Percentiles rank a stretch among this genome's conserved stretches.
Conservation (phyloP, 2,797 vertebrate genomes). For the Takifugu ocellatus region DNA sequence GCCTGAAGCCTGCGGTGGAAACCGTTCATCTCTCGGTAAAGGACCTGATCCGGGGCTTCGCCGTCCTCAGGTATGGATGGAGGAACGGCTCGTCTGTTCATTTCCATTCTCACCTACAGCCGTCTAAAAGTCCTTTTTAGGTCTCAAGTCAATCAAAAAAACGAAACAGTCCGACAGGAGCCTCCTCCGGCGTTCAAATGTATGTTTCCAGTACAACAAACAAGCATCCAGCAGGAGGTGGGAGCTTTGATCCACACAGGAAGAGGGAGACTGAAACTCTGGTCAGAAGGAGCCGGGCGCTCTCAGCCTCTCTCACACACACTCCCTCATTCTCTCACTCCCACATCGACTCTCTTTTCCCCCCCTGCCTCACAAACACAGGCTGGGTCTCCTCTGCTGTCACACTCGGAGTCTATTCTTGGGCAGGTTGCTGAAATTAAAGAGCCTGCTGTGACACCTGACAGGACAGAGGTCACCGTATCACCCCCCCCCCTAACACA, state of each 20-base stretch:
- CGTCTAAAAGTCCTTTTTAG: not conserved
- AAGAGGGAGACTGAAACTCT: constrained; percentile 43
- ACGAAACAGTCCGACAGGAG: not conserved
- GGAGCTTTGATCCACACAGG: constrained; percentile 38
- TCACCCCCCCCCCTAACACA: constrained; percentile 18
- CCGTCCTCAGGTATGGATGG: constrained; percentile 82
- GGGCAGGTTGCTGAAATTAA: constrained; percentile 76
- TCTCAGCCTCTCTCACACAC: constrained; percentile 36
- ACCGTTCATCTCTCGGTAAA: constrained; percentile 53
- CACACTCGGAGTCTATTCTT: constrained; percentile 62
- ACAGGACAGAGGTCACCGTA: constrained; percentile 54
- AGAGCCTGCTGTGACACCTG: constrained; percentile 59
- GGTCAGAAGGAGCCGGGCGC: constrained; percentile 51
- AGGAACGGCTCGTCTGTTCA: constrained; percentile 65
- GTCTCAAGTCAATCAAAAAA: constrained; percentile 9
- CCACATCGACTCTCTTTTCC: constrained; percentile 26
- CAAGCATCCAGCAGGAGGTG: constrained; percentile 13
- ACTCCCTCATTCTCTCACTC: constrained; percentile 58
- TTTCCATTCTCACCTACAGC: constrained; percentile 66
- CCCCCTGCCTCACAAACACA: constrained; percentile 1
- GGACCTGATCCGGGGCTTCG: constrained; percentile 61
- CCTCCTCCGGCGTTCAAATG: constrained; percentile 12
- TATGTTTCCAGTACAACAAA: constrained; percentile 15
- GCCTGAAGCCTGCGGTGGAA: constrained; percentile 54
- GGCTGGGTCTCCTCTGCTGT: constrained; percentile 50